These are phyloP conservation scores for Chaetorhynchus papuensis DNA, from an alignment of 2,113 vertebrate species.

Conservation along the genomic window DNA sequence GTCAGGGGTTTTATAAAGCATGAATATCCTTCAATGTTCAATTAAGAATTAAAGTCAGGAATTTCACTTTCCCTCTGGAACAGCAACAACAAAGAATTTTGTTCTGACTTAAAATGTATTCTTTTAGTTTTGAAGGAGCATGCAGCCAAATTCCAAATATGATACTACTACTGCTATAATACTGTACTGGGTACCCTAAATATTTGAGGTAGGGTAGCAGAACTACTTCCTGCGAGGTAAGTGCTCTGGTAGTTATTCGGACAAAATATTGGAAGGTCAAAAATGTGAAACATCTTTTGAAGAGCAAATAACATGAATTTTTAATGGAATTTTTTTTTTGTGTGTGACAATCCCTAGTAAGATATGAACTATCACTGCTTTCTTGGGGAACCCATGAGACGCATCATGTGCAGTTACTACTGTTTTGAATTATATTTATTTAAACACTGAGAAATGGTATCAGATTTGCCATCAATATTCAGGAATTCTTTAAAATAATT, in stretches of 20 bases:
- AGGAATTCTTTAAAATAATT: neutral
- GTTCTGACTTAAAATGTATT: neutral
- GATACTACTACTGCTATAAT: too few relatives aligned
- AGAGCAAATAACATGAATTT: neutral
- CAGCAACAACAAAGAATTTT: neutral
- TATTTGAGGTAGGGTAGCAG: neutral
- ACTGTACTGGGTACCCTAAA: neutral
- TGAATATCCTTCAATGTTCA: neutral
- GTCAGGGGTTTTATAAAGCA: neutral
- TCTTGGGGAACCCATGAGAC: neutral
- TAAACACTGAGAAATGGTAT: neutral
- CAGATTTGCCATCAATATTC: neutral
- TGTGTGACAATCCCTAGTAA: neutral
- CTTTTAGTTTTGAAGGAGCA: neutral
- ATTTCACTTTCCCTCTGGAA: neutral
- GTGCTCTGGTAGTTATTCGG: neutral
- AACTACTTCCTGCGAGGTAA: neutral
- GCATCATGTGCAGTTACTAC: neutral
- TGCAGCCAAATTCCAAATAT: neutral
- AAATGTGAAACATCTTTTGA: neutral
- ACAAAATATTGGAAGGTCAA: neutral
- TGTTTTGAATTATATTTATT: neutral
- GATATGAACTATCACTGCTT: neutral
- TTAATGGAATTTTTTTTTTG: neutral
- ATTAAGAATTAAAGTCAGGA: neutral